Conservation (phyloP, 2,888 invertebrate genomes). For the Tortricodes alternella region DNA sequence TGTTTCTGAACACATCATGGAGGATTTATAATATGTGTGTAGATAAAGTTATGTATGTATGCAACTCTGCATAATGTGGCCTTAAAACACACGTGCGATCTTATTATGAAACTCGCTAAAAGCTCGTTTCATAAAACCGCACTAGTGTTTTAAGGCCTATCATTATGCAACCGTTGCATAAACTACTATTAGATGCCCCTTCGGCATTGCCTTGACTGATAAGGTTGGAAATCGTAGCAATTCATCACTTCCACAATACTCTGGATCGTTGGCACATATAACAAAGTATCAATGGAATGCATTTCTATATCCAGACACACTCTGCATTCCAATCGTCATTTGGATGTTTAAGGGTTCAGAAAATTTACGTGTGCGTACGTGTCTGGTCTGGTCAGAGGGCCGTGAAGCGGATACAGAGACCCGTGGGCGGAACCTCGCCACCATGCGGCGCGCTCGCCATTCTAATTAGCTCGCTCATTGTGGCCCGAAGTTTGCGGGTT, state of each 20-base stretch:
- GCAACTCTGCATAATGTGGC: too few species aligned
- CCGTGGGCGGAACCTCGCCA: slow-evolving; percentile 72
- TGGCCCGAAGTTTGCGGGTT: slow-evolving; percentile 71
- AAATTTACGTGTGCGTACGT: too few species aligned
- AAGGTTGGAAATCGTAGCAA: slow-evolving; percentile 21
- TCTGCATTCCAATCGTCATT: not conserved
- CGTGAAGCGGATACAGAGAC: slow-evolving; percentile 77
- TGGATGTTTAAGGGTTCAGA: not conserved
- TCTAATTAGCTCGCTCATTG: slow-evolving; percentile 82
- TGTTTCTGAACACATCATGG: too few species aligned
- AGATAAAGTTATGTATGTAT: too few species aligned
- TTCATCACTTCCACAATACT: slow-evolving; percentile 17
- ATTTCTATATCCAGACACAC: slow-evolving; percentile 21
- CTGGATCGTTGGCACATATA: slow-evolving; percentile 18
- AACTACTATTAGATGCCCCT: not conserved
- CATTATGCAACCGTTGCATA: too few species aligned
- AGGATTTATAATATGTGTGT: too few species aligned
- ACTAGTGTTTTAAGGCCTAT: too few species aligned
- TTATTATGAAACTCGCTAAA: too few species aligned
- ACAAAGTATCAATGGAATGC: slow-evolving; percentile 18
- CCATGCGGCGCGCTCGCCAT: slow-evolving; percentile 70
- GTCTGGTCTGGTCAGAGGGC: slow-evolving; percentile 51
- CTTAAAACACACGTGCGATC: too few species aligned
- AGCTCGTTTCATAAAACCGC: too few species aligned
- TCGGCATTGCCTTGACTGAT: slow-evolving; percentile 17